These are phyloP conservation scores for Pipa parva DNA, from an alignment of 2,113 vertebrate genomes.

Conservation along the genomic window DNA sequence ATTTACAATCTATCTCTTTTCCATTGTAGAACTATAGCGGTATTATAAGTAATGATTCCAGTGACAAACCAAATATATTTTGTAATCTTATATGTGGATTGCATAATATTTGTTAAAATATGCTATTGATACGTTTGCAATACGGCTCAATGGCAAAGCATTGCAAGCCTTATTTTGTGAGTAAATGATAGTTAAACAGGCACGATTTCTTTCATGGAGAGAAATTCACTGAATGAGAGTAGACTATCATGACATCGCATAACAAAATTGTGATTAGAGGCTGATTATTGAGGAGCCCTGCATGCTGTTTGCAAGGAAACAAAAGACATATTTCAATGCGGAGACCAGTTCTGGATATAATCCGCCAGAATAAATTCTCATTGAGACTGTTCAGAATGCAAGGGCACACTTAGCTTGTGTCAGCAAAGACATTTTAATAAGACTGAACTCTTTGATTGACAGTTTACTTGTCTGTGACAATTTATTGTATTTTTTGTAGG, in stretches of 20 bases:
- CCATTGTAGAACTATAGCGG: no score
- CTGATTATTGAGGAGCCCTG: conserved; percentile 32
- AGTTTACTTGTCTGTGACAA: conserved; percentile 3
- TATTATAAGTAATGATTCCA: no score
- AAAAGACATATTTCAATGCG: conserved; percentile 27
- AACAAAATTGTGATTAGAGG: conserved; percentile 35
- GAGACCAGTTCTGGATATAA: conserved; percentile 33
- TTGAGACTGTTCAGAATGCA: conserved; percentile 39
- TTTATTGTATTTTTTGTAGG: background rate
- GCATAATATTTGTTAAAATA: no score
- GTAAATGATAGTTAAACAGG: conserved; percentile 27
- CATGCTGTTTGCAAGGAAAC: conserved; percentile 25
- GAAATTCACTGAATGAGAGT: conserved; percentile 30
- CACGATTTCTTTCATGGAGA: conserved; percentile 31
- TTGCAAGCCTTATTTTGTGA: conserved; percentile 23
- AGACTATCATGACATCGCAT: conserved; percentile 33
- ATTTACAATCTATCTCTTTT: no score
- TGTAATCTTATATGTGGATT: no score
- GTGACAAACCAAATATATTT: no score
- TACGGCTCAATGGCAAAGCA: no score
- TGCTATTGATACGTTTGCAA: no score
- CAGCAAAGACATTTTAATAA: conserved; percentile 27
- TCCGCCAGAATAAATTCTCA: conserved; percentile 37
- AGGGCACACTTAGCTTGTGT: conserved; percentile 34
- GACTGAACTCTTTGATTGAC: conserved; percentile 25